Conservation (phyloP, 2,113 vertebrate genomes). For the Megaceryle torquata region DNA sequence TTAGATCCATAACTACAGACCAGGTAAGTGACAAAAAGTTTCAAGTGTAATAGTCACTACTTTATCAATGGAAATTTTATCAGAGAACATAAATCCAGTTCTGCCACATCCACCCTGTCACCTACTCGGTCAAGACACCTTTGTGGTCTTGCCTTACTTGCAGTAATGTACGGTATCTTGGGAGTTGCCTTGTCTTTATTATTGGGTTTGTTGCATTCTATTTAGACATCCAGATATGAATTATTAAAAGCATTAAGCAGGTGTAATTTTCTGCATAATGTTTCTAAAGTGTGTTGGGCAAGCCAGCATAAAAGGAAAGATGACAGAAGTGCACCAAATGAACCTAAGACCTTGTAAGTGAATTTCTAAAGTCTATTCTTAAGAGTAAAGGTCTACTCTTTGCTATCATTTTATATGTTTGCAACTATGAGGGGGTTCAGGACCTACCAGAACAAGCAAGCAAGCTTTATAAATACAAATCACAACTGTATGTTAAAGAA, state of each 20-base stretch:
- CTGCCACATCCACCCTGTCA: neutral
- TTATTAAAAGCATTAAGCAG: neutral
- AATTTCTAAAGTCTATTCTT: neutral
- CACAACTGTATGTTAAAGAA: neutral
- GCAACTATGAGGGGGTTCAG: neutral
- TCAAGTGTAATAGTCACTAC: neutral
- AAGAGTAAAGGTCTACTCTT: neutral
- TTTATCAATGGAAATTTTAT: neutral
- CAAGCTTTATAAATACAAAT: neutral
- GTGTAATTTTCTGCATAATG: neutral
- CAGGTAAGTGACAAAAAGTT: neutral
- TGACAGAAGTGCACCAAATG: neutral
- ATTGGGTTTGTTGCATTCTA: neutral
- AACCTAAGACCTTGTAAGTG: neutral
- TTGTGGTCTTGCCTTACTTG: neutral
- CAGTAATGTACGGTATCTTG: rapidly evolving
- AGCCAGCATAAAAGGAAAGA: neutral
- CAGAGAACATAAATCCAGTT: neutral
- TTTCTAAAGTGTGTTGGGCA: neutral
- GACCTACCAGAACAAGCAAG: neutral
- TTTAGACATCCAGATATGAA: neutral
- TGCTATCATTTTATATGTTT: neutral
- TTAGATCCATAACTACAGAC: neutral
- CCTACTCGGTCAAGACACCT: neutral
- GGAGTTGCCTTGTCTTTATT: neutral